Conservation (phyloP, 2,888 invertebrate species). For the Exocentrus adspersus region DNA sequence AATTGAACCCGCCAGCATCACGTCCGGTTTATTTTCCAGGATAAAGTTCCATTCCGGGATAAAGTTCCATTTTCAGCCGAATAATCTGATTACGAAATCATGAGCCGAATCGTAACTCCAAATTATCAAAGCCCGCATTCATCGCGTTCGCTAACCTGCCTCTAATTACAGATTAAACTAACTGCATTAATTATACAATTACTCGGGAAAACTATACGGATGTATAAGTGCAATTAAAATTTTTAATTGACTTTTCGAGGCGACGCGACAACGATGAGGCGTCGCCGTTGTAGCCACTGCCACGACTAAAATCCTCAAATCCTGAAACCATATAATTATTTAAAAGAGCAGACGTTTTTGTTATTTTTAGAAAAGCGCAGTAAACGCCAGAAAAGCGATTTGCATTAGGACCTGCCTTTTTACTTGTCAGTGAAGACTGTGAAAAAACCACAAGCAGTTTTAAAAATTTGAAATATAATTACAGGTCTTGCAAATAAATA, state of each 20-base stretch:
- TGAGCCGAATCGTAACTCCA: constrained; percentile 29
- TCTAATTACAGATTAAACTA: constrained; percentile 29
- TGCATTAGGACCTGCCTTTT: no score
- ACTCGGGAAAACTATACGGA: constrained; percentile 13
- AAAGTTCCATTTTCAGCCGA: constrained; percentile 20
- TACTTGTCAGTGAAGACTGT: no score
- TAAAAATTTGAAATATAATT: no score
- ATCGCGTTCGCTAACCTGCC: constrained; percentile 22
- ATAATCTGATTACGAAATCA: constrained; percentile 30
- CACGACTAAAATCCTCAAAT: no score
- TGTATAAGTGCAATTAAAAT: constrained; percentile 16
- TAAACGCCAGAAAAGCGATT: no score
- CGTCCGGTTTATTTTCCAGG: constrained; percentile 21
- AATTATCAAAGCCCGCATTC: constrained; percentile 22
- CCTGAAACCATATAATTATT: no score
- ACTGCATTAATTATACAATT: constrained; percentile 29
- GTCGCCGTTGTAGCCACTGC: no score
- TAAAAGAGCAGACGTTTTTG: no score
- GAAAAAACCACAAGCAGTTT: no score
- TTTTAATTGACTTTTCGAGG: constrained; percentile 19
- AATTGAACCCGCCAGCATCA: background rate
- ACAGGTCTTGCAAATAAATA: no score
- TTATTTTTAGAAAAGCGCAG: no score
- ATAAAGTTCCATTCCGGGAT: constrained; percentile 17
- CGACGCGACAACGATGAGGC: no score